Percentiles rank a stretch among this genome's conserved stretches.
These are phyloP conservation scores for Nicator chloris DNA, from an alignment of 2,113 vertebrate species.

Conservation along the genomic window DNA sequence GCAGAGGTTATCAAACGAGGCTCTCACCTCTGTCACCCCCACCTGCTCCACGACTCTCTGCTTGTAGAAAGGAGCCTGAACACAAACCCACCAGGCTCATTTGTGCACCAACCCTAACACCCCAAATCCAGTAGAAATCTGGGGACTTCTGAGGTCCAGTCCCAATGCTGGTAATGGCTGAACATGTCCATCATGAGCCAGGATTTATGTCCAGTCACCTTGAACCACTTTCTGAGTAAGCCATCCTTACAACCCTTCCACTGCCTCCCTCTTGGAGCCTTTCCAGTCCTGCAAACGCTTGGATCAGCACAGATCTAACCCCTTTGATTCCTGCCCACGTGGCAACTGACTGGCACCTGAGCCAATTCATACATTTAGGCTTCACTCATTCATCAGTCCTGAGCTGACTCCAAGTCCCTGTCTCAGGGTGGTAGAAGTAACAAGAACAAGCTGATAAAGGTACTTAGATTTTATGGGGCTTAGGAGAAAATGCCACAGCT, in stretches of 20 bases:
- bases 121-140: background rate
- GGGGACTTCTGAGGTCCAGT: background rate
- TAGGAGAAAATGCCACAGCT: background rate
- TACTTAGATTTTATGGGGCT: background rate
- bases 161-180: background rate
- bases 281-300: background rate
- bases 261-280: background rate
- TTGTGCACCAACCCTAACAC: background rate
- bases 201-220: background rate
- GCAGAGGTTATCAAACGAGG: background rate
- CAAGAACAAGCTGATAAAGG: background rate
- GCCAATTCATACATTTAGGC: background rate
- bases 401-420: background rate
- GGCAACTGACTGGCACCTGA: background rate
- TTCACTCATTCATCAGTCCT: background rate
- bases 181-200: background rate
- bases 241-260: background rate
- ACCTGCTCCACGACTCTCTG: rapidly evolving
- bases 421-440: background rate
- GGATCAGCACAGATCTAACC: background rate
- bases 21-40: background rate
- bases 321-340: background rate
- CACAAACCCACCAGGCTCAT: background rate
- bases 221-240: background rate
- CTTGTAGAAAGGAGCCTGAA: background rate